Conservation (phyloP, 2,888 invertebrate species). For the Cerastis leucographa region DNA sequence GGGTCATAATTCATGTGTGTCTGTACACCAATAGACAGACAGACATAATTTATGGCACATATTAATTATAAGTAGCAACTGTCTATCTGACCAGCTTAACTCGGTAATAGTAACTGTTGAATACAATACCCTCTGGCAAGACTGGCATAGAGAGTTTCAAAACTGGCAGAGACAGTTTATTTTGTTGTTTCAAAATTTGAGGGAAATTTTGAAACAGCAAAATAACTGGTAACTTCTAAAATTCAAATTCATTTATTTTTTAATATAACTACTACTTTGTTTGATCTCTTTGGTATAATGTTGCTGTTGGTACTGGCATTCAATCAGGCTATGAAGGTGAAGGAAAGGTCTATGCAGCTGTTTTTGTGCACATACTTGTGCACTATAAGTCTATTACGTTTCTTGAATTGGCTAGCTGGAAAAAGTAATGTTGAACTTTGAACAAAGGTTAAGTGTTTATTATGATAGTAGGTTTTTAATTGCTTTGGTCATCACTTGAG, state of each 20-base stretch:
- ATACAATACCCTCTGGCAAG: background rate
- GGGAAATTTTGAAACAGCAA: background rate
- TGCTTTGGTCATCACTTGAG: conserved; percentile 7
- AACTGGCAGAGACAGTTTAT: background rate
- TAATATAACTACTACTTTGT: background rate
- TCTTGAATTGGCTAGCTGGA: background rate
- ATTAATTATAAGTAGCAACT: background rate
- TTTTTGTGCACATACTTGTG: background rate
- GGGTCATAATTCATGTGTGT: too few relatives aligned
- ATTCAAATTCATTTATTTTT: too few relatives aligned
- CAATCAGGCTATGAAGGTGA: background rate
- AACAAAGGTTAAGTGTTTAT: background rate
- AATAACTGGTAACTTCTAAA: background rate
- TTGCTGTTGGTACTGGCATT: background rate
- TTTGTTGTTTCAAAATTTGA: too few relatives aligned
- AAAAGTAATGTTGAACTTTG: conserved; percentile 3
- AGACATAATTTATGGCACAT: too few relatives aligned
- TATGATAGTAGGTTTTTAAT: conserved; percentile 47
- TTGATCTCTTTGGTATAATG: background rate
- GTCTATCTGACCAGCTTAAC: background rate
- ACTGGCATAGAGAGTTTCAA: background rate
- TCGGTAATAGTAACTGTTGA: background rate
- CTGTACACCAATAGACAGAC: too few relatives aligned
- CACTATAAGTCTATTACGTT: background rate
- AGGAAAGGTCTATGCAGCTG: background rate